phyloP scores from a whole-genome alignment of 1,140 invertebrate genomes.

The Aphaenogaster floridana region DNA sequence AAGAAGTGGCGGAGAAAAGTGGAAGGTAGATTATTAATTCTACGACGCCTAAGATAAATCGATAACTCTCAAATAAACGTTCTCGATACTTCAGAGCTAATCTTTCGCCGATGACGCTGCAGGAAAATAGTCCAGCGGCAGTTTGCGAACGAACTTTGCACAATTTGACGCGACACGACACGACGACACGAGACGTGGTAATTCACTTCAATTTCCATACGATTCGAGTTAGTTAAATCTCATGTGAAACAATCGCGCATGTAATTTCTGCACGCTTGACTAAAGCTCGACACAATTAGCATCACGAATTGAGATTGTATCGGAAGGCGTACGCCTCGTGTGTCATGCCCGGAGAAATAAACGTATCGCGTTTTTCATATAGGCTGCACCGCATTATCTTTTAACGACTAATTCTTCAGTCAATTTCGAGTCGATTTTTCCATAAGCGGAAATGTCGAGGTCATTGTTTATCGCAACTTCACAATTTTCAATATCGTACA shows the following conservation, averaged over 20 bases:
- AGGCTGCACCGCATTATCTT: neutral
- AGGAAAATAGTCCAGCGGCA: neutral
- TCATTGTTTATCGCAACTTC: neutral
- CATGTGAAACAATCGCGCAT: neutral
- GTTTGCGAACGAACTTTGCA: neutral
- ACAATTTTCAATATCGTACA: neutral
- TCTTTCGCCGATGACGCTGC: constrained; percentile 19
- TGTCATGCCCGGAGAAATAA: neutral
- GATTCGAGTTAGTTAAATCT: constrained; percentile 2
- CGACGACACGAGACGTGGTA: neutral
- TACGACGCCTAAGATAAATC: constrained; percentile 26
- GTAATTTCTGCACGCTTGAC: constrained; percentile 26
- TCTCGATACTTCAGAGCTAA: constrained; percentile 3
- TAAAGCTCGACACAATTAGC: constrained; percentile 26
- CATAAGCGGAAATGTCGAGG: neutral
- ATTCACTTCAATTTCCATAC: constrained; percentile 24
- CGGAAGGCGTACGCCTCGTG: neutral
- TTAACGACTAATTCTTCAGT: neutral
- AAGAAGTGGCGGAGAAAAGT: neutral
- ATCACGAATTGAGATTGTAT: constrained; percentile 36
- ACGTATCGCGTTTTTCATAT: constrained; percentile 5
- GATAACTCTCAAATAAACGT: constrained; percentile 2
- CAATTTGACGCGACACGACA: constrained; percentile 2
- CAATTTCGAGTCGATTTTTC: constrained; percentile 1
- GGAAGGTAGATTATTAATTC: constrained; percentile 43